These are phyloP conservation scores for Xiphorhynchus erythropygius DNA, from an alignment of 2,797 vertebrate genomes.

Conservation along the genomic window DNA sequence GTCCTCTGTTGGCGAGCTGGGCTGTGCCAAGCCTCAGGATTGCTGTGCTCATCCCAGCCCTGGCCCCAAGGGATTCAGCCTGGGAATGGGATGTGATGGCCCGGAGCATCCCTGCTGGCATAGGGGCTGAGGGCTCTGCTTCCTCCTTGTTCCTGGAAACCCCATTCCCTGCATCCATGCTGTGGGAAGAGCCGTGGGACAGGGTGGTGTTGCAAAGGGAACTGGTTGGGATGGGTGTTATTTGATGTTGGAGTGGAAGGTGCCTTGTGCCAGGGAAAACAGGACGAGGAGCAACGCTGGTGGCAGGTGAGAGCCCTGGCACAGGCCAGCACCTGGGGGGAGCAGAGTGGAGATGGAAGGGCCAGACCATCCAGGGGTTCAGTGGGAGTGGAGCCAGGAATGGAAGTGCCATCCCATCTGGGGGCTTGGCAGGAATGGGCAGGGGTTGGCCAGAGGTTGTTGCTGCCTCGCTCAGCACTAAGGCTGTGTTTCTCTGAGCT, in stretches of 20 bases:
- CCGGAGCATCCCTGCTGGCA: not conserved
- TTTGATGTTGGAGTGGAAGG: not conserved
- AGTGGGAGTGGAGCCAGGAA: fast-evolving
- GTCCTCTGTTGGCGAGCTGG: not conserved
- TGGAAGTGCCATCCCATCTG: not conserved
- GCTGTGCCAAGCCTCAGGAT: not conserved
- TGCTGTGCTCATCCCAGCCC: not conserved
- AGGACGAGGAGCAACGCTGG: fast-evolving
- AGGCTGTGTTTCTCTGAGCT: fast-evolving
- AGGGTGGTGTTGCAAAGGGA: not conserved
- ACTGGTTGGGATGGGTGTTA: not conserved
- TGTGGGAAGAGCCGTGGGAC: fast-evolving
- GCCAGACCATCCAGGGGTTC: not conserved
- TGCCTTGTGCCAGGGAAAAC: fast-evolving
- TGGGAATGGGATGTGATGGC: not conserved
- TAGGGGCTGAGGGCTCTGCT: not conserved
- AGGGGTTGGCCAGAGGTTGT: not conserved
- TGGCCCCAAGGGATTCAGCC: not conserved
- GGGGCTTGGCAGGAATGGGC: not conserved
- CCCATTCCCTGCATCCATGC: fast-evolving
- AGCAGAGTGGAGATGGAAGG: not conserved
- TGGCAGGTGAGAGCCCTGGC: not conserved
- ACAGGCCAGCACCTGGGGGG: fast-evolving
- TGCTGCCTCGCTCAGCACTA: fast-evolving
- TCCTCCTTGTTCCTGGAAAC: not conserved